A percentile compares a stretch with the other conserved stretches of the same genome.
Evolutionary conservation across 2,113 vertebrate genomes (phyloP).

Genomic region (Isurus oxyrinchus): DNA sequence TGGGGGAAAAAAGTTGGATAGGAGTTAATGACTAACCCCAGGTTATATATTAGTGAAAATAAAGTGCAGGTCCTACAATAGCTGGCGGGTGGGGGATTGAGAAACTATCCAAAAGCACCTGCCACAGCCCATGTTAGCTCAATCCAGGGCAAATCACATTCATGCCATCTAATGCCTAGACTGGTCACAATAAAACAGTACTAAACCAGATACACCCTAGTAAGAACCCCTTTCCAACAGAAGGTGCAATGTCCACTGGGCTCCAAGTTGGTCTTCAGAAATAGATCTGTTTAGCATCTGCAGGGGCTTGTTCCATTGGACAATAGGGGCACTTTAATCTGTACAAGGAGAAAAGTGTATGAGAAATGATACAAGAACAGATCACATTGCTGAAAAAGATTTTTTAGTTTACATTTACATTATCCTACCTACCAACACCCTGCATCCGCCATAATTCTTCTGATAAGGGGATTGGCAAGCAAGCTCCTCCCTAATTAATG

Average conservation of each 20-base stretch:
- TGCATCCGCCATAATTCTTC: neutral
- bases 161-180: neutral
- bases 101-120: neutral
- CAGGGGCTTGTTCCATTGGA: constrained; percentile 84
- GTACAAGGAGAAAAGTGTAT: constrained; percentile 38
- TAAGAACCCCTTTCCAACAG: neutral
- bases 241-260: neutral
- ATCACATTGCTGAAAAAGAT: too few relatives aligned
- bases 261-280: constrained; percentile 60
- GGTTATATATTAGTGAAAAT: neutral
- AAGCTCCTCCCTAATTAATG: neutral
- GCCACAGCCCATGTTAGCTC: neutral
- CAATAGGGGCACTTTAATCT: constrained; percentile 86
- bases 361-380: constrained; percentile 11
- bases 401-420: neutral
- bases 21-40: neutral
- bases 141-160: constrained; percentile 7
- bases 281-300: constrained; percentile 81
- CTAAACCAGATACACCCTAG: constrained; percentile 26
- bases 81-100: neutral
- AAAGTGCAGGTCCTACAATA: neutral
- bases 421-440: neutral
- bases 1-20: neutral
- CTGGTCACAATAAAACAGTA: constrained; percentile 27
- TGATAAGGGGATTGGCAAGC: neutral